Percentiles rank a stretch among this genome's conserved stretches.
Conservation (phyloP, 2,888 invertebrate genomes). For the Neoaliturus tenellus region DNA sequence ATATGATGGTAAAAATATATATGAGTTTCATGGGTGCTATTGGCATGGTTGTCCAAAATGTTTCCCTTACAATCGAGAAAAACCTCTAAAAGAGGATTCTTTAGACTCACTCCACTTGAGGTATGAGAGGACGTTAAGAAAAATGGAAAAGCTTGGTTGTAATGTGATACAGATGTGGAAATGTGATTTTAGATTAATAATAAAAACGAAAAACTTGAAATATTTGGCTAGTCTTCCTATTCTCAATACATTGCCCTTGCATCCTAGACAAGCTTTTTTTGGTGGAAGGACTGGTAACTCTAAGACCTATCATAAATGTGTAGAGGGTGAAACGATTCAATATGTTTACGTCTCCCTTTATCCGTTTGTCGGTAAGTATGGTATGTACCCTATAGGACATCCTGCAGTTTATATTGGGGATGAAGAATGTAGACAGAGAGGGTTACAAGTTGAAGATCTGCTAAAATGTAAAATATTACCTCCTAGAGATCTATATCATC, state of each 20-base stretch:
- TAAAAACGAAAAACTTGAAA: neutral
- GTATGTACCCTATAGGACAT: conserved; percentile 45
- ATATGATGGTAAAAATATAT: conserved; percentile 57
- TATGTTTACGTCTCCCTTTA: conserved; percentile 57
- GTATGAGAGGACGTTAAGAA: conserved; percentile 48
- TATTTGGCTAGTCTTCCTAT: neutral
- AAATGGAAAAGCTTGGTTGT: neutral
- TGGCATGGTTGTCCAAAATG: conserved; percentile 60
- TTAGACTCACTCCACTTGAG: conserved; percentile 42
- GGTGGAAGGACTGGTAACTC: conserved; percentile 65
- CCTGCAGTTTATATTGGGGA: conserved; percentile 35
- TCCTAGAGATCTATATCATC: conserved; percentile 53
- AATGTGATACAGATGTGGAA: conserved; percentile 58
- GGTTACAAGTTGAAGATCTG: conserved; percentile 29
- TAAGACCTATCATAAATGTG: neutral
- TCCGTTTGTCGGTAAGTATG: conserved; percentile 50
- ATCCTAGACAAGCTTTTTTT: conserved; percentile 66
- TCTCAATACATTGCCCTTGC: conserved; percentile 53
- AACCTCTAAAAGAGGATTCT: conserved; percentile 32
- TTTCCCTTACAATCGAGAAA: conserved; percentile 44
- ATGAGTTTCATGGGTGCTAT: conserved; percentile 60
- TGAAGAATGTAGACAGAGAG: neutral
- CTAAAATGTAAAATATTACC: conserved; percentile 45
- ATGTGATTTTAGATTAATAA: conserved; percentile 52
- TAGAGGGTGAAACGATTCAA: conserved; percentile 39